Conservation (phyloP, 1,140 invertebrate species). For the Cecropterus lyciades region DNA sequence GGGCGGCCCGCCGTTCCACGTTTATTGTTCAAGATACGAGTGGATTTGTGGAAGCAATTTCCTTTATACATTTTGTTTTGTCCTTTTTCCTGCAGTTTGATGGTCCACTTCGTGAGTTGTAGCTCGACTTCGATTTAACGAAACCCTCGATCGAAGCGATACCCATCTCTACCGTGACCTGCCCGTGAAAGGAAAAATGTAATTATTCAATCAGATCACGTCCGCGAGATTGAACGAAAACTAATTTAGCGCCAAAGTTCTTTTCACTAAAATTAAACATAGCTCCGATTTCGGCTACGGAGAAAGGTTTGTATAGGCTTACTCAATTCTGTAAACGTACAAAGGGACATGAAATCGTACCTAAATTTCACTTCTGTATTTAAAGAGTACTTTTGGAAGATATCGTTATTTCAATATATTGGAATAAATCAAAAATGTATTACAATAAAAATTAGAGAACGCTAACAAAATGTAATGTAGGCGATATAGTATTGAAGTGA, state of each 20-base stretch:
- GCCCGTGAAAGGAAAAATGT: slow-evolving; percentile 58
- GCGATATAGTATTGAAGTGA: too few species aligned
- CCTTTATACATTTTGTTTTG: slow-evolving; percentile 84
- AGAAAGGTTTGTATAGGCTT: slow-evolving; percentile 13
- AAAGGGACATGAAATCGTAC: slow-evolving; percentile 3
- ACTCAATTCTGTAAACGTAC: slow-evolving; percentile 24
- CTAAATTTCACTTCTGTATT: slow-evolving; percentile 16
- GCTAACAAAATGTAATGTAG: too few species aligned
- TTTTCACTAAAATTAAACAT: slow-evolving; percentile 62
- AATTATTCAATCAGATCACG: slow-evolving; percentile 77
- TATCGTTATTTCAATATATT: too few species aligned
- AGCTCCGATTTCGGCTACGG: slow-evolving; percentile 37
- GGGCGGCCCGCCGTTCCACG: slow-evolving; percentile 73
- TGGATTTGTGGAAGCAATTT: slow-evolving; percentile 84
- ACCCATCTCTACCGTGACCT: slow-evolving; percentile 66
- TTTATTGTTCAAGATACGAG: slow-evolving; percentile 84
- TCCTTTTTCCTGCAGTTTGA: slow-evolving; percentile 82
- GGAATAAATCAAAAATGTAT: too few species aligned
- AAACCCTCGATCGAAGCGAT: slow-evolving; percentile 69
- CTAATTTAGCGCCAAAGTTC: slow-evolving; percentile 68
- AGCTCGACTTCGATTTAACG: slow-evolving; percentile 75
- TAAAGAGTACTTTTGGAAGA: background rate
- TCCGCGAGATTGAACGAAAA: slow-evolving; percentile 66
- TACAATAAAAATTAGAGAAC: too few species aligned
- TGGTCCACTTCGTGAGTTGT: slow-evolving; percentile 78